Conservation (phyloP, 2,797 vertebrate genomes). For the Enteromius treurensis region DNA sequence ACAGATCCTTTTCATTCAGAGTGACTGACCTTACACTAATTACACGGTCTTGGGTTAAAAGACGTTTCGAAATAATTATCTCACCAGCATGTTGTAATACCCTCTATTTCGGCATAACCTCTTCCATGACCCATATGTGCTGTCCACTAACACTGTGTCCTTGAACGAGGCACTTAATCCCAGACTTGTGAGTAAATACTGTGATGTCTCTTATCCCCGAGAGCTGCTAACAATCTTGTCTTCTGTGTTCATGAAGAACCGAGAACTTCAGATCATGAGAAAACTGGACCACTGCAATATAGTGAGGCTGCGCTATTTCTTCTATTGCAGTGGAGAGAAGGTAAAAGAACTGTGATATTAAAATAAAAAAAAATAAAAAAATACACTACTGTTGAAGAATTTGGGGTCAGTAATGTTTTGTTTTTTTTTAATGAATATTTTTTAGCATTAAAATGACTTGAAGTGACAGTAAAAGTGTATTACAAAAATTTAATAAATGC, state of each 20-base stretch:
- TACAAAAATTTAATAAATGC: too few relatives aligned
- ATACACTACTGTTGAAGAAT: background rate
- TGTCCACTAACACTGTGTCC: constrained; percentile 14
- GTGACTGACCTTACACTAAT: background rate
- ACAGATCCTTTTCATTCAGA: background rate
- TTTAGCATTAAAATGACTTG: background rate
- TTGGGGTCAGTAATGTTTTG: background rate
- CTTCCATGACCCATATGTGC: constrained; percentile 8
- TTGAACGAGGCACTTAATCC: constrained; percentile 3
- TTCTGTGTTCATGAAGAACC: constrained; percentile 69
- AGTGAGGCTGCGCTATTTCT: constrained; percentile 81
- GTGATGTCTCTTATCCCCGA: background rate
- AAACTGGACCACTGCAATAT: constrained; percentile 84
- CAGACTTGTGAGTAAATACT: constrained; percentile 1
- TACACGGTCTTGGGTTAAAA: background rate
- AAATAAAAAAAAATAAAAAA: too few relatives aligned
- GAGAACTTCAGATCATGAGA: constrained; percentile 84
- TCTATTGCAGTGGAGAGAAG: constrained; percentile 85
- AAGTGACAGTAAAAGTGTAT: background rate
- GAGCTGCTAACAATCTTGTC: background rate
- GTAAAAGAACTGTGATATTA: constrained; percentile 54
- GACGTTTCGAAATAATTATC: background rate
- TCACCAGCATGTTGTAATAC: background rate
- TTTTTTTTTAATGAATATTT: background rate
- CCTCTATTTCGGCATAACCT: background rate